Base-by-base conservation (phyloP, 2,113 vertebrate species). In the Bos javanicus region DNA sequence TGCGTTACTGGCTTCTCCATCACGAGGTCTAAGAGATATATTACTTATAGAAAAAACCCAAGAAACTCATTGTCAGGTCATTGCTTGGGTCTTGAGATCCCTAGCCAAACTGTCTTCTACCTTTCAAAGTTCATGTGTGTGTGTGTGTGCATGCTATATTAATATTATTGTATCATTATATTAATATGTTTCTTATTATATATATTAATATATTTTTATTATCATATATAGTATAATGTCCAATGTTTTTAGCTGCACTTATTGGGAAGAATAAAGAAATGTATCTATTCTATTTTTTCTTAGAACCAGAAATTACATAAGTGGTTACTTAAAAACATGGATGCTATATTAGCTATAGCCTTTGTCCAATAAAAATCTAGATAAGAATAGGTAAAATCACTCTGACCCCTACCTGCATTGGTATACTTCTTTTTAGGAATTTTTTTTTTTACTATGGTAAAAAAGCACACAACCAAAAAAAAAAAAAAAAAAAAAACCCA, bases 261-360 rank as follows among this genome's bases (percentile, higher is more conserved):
- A 85, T 26, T 93, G 54, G 59, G 43, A 95, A 71, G n/a, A 84
- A 84, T 39, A 81, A 48, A 46, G 30, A 97, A 60, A 21, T 95
- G 15, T 86, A 30, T 95, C 36, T 71, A 56, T 12, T 93, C 2
- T 62, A 50, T 93, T 7, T 91, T 93, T 93, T 90, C 78, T 56
- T 97, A 19, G 87, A 91, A 91, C 11, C 14, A 93, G 62, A 80
- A 91, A 56, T 83, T 91, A 39, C 81, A 3, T 43, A 97, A 86
- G 33, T 86, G 16, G 21, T 95, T 90, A 48, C 59, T 96, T 96
- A 93, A 96, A 95, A 95, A 71, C 52, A 74, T 83, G 67, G 46
- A 67, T 96, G 7, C 52, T 93, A n/a, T 94, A 30, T 93, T 95
- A 67, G 21, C 88, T 86, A 60, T 54, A 87, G 60, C 9, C 59